A percentile compares a stretch with the other conserved stretches of the same genome.
phyloP scores from a whole-genome alignment of 1,140 invertebrate genomes.

The Eufriesea mexicana region DNA sequence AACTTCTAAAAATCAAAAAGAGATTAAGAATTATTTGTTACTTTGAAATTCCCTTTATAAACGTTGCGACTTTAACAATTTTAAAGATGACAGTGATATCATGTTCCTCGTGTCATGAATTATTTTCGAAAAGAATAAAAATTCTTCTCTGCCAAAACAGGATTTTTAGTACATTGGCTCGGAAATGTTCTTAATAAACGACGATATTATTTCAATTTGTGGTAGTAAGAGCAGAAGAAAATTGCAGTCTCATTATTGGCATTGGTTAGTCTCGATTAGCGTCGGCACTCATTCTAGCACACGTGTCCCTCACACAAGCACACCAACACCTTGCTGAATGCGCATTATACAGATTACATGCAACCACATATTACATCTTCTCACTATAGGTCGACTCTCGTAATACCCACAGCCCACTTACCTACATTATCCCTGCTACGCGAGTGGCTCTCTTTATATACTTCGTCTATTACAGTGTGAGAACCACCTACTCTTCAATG shows the following conservation, averaged over 20 bases:
- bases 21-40: background rate
- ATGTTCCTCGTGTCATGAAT: background rate
- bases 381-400: slow-evolving; percentile 69
- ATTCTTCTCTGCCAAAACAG: background rate
- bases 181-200: slow-evolving; percentile 12
- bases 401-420: slow-evolving; percentile 81
- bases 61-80: background rate
- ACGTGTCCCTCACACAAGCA: background rate
- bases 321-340: background rate
- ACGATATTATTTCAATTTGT: slow-evolving; percentile 37
- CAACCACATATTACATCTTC: slow-evolving; percentile 62
- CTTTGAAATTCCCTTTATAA: background rate
- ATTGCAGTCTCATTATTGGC: slow-evolving; percentile 54
- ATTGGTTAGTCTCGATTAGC: slow-evolving; percentile 52
- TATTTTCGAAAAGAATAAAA: background rate
- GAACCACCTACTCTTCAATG: slow-evolving; percentile 43
- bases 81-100: no score
- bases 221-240: slow-evolving; percentile 20
- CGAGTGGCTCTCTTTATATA: slow-evolving; percentile 11
- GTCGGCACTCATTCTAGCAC: slow-evolving; percentile 43
- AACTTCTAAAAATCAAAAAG: background rate
- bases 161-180: background rate
- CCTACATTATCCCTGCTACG: slow-evolving; percentile 77
- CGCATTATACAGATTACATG: slow-evolving; percentile 53
- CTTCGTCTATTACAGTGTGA: slow-evolving; percentile 14